Evolutionary conservation across 1,140 invertebrate genomes (phyloP).

Genomic region (Bombus sibiricus): DNA sequence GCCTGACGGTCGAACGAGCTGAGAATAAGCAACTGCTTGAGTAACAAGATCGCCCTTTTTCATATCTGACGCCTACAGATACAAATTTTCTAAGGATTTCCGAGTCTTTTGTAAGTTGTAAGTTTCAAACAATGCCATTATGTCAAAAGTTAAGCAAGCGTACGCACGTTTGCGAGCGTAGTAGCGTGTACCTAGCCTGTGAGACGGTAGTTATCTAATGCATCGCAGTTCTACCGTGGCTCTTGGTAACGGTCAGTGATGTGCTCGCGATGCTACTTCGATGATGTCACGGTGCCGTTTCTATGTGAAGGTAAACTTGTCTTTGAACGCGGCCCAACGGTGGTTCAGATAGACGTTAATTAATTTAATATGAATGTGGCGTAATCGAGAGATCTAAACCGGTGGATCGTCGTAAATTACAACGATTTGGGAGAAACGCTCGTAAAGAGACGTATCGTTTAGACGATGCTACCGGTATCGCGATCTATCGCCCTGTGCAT

Average conservation of each 20-base stretch:
- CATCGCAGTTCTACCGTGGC: not conserved
- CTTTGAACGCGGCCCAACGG: not conserved
- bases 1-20: too few species aligned
- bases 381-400: not conserved
- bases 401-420: not conserved
- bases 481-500: not conserved
- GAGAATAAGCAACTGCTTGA: too few species aligned
- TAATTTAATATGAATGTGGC: conserved; percentile 22
- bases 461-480: not conserved
- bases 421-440: not conserved
- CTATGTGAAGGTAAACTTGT: conserved; percentile 59
- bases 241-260: conserved; percentile 21
- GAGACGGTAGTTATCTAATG: conserved; percentile 46
- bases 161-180: too few species aligned
- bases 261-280: conserved; percentile 32
- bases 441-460: too few species aligned
- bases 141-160: too few species aligned
- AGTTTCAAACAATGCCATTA: too few species aligned
- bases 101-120: too few species aligned
- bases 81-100: too few species aligned
- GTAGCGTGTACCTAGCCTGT: too few species aligned
- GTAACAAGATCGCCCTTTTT: too few species aligned
- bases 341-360: conserved; percentile 19
- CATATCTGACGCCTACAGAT: too few species aligned
- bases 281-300: conserved; percentile 62